phyloP scores from a whole-genome alignment of 2,113 vertebrate genomes.

The Herpetotheres cachinnans region DNA sequence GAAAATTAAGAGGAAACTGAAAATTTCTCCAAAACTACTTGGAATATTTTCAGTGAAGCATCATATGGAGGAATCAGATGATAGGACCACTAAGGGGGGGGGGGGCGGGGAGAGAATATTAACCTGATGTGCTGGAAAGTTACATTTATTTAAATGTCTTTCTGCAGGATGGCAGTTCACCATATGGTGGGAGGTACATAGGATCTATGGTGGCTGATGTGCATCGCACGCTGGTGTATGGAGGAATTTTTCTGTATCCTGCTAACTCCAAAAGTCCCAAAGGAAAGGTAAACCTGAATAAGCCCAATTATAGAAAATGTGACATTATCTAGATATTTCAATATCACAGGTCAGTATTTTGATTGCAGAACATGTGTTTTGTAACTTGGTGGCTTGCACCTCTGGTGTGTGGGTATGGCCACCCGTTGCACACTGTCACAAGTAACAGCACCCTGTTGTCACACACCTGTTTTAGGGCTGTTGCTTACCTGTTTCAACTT shows the following conservation, averaged over 20 bases:
- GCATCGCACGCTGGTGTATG: slow-evolving; percentile 94
- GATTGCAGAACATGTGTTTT: neutral
- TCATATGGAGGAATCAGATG: neutral
- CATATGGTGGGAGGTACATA: slow-evolving; percentile 87
- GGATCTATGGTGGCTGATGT: slow-evolving; percentile 98
- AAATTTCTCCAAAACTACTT: neutral
- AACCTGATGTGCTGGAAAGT: neutral
- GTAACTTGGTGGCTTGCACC: neutral
- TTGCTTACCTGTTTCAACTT: neutral
- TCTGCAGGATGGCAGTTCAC: slow-evolving; percentile 85
- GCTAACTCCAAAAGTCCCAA: slow-evolving; percentile 88
- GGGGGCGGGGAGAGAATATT: neutral
- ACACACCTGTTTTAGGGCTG: neutral
- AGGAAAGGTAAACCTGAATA: slow-evolving; percentile 86
- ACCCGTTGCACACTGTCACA: rapidly evolving
- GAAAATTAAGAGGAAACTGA: neutral
- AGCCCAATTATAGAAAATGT: neutral
- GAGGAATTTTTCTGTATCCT: slow-evolving; percentile 95
- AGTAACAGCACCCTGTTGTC: neutral
- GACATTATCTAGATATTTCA: neutral
- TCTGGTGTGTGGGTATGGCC: neutral
- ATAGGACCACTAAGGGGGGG: neutral
- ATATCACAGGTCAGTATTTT: neutral
- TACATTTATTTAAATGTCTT: neutral
- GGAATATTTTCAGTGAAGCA: neutral